Percentiles rank a stretch among this genome's conserved stretches.
phyloP scores from a whole-genome alignment of 2,797 vertebrate species.

The Lacerta agilis region DNA sequence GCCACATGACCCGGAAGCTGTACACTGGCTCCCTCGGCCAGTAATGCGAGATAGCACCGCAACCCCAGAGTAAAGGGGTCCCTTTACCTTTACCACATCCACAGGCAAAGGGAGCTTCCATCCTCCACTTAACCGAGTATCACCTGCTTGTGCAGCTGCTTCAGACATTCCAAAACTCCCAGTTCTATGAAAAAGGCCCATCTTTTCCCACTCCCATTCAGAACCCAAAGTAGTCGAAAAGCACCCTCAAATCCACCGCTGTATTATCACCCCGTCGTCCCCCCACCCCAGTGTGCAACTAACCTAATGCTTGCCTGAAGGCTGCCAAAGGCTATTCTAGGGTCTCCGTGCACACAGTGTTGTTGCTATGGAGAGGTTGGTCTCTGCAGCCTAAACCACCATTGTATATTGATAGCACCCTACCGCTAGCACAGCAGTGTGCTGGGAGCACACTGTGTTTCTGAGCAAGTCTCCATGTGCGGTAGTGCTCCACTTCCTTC shows the following conservation, averaged over 20 bases:
- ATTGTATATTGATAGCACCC: background rate
- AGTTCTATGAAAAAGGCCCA: background rate
- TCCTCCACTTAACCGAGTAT: background rate
- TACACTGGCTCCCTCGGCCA: too few species aligned
- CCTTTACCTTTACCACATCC: too few species aligned
- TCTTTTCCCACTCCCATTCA: background rate
- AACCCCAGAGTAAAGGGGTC: too few species aligned
- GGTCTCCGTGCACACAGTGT: background rate
- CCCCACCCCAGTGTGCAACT: background rate
- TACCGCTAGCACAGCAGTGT: background rate
- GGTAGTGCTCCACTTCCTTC: background rate
- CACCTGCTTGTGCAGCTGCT: background rate
- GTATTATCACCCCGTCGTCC: too few species aligned
- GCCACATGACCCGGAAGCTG: too few species aligned
- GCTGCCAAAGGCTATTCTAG: background rate
- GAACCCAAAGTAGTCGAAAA: background rate
- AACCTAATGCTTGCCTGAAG: conserved; percentile 2
- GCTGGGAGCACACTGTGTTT: background rate
- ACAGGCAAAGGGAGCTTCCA: background rate
- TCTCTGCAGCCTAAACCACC: background rate
- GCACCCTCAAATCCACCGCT: background rate
- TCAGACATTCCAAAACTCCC: background rate
- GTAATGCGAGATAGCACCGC: too few species aligned
- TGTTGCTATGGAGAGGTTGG: conserved; percentile 26
- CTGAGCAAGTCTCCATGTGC: background rate